Evolutionary conservation across 2,113 vertebrate species (phyloP).

Genomic region (Mugil cephalus): DNA sequence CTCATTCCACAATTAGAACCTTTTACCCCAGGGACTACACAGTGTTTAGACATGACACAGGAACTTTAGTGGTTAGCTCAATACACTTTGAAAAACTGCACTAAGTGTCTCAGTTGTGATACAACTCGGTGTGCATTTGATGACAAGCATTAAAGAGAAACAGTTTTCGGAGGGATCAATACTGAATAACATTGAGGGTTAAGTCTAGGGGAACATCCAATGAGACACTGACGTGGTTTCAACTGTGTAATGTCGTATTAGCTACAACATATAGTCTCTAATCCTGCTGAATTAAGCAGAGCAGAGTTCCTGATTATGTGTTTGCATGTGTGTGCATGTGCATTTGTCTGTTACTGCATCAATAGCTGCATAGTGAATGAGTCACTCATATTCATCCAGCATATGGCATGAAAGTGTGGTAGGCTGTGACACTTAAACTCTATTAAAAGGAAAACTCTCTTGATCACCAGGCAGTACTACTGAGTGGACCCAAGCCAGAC

Average conservation of each 20-base stretch:
- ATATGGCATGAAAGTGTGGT: background rate
- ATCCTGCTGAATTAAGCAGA: conserved; percentile 27
- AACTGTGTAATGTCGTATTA: background rate
- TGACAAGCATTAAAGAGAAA: no score
- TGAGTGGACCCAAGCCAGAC: no score
- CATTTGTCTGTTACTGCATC: conserved; percentile 21
- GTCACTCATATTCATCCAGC: background rate
- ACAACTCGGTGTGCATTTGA: no score
- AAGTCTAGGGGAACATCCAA: conserved; percentile 26
- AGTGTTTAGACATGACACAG: no score
- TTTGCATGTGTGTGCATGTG: conserved; percentile 19
- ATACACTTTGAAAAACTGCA: no score
- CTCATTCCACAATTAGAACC: no score
- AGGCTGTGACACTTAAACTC: background rate
- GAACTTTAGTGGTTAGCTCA: no score
- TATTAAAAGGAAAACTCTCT: no score
- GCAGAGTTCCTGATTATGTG: conserved; percentile 57
- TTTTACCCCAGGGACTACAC: no score
- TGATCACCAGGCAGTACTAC: no score
- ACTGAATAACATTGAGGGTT: conserved; percentile 17
- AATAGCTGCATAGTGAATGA: background rate
- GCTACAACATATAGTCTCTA: conserved; percentile 12
- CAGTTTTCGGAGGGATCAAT: conserved; percentile 17
- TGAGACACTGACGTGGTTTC: conserved; percentile 3
- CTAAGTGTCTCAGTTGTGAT: no score